Evolutionary conservation across 2,113 vertebrate genomes (phyloP).

Genomic region (Platichthys stellatus): DNA sequence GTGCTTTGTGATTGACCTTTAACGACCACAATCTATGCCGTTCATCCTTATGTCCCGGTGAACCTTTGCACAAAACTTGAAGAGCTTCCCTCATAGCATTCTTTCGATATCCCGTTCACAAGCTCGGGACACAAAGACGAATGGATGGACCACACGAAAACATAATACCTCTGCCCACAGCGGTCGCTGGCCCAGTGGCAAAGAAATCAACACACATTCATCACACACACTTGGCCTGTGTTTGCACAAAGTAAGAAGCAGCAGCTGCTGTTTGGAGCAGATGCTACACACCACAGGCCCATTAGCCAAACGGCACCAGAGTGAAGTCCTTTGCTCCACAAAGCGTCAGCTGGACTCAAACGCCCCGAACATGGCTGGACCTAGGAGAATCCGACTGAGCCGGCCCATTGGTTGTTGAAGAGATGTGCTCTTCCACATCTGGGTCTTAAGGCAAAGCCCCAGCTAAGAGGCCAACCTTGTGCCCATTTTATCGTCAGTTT

Average conservation of each 20-base stretch:
- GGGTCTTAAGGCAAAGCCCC: slow-evolving; percentile 33
- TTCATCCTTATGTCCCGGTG: neutral
- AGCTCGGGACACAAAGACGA: neutral
- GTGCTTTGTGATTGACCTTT: neutral
- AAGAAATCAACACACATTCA: slow-evolving; percentile 3
- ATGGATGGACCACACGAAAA: neutral
- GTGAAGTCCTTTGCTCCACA: slow-evolving; percentile 25
- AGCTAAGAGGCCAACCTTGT: slow-evolving; percentile 8
- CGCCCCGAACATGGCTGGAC: slow-evolving; percentile 14
- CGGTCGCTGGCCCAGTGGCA: neutral
- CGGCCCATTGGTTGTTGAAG: slow-evolving; percentile 11
- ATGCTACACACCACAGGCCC: slow-evolving; percentile 18
- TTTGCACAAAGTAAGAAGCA: slow-evolving; percentile 11
- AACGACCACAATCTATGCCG: neutral
- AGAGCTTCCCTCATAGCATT: neutral
- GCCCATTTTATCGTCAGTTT: neutral
- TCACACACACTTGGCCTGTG: slow-evolving; percentile 6
- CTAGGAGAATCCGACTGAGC: slow-evolving; percentile 20
- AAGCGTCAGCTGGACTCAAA: neutral
- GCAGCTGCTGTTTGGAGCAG: neutral
- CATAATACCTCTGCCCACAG: neutral
- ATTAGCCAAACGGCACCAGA: slow-evolving; percentile 11
- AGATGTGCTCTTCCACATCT: slow-evolving; percentile 30
- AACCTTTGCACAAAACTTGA: neutral
- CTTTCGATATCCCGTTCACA: neutral